A percentile compares a stretch with the other conserved stretches of the same genome.
These are phyloP conservation scores for Apteryx mantelli DNA, from an alignment of 2,113 vertebrate genomes.

Conservation along the genomic window DNA sequence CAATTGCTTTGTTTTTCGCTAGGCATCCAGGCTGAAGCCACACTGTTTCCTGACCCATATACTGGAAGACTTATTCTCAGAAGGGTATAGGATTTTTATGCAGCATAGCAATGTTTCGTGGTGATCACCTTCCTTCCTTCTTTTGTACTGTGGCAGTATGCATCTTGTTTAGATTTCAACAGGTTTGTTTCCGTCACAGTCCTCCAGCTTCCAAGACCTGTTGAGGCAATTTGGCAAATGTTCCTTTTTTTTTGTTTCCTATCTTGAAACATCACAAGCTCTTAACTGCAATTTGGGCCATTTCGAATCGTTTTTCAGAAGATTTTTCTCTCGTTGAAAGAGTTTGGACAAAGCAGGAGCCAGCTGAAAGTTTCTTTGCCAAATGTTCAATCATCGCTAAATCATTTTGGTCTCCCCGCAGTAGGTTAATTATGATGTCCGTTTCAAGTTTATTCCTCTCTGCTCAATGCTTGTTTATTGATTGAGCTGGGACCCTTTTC, in stretches of 20 bases:
- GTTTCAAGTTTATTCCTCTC: conserved; percentile 72
- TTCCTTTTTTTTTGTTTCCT: conserved; percentile 58
- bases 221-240: conserved; percentile 49
- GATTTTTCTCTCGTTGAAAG: conserved; percentile 57
- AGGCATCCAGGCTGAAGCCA: conserved; percentile 71
- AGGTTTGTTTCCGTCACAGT: conserved; percentile 80
- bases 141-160: conserved; percentile 75
- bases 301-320: conserved; percentile 59
- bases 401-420: conserved; percentile 40
- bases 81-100: conserved; percentile 76
- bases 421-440: conserved; percentile 61
- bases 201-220: conserved; percentile 56
- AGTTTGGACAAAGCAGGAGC: conserved; percentile 33
- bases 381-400: conserved; percentile 52
- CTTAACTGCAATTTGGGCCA: not conserved
- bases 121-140: conserved; percentile 86
- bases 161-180: conserved; percentile 80
- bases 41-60: conserved; percentile 81
- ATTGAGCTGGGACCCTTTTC: conserved; percentile 72
- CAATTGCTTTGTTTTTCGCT: conserved; percentile 79
- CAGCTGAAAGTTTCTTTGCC: conserved; percentile 58
- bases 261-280: not conserved
- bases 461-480: conserved; percentile 72
- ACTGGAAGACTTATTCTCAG: conserved; percentile 81
- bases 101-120: conserved; percentile 21